Base-by-base conservation (phyloP, 2,113 vertebrate genomes). In the Paradoxurus hermaphroditus region DNA sequence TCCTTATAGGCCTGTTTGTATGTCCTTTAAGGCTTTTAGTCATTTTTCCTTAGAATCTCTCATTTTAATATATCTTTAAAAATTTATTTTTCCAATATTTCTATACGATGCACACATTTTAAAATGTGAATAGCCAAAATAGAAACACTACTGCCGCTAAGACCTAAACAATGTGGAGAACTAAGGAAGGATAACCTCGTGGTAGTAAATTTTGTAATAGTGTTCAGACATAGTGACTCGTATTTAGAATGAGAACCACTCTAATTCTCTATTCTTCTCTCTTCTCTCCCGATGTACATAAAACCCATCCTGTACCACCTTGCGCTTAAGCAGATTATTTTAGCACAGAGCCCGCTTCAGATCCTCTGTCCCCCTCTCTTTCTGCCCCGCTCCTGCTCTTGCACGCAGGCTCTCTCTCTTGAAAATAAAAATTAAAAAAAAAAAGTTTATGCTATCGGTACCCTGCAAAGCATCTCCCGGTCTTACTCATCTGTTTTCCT, bases 401-500 rank as follows among this genome's bases (percentile, higher is more conserved):
- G 56, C 21, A 8, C 3, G 19, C 21, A 59, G 21, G 56, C 56
- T 23, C 56, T 59, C 56, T 59, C 56, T 59, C 56, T 59, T 21
- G 23, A 59, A 23, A 59, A 59, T 25, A 59, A 77, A 59, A 7
- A 59, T 23, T 25, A 21, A 56, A 56, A 56, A 25, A 59, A 59
- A 59, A 59, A 59, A 49, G 49, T 59, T 86, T 86, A 82, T 2
- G 79, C 23, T 53, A 39, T 11, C 81, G 12, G 4, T 72, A 53
- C 90, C 68, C 36, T 16, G 27, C 53, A 75, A 92, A 63, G 21
- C 21, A 53, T 90, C 67, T 95, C 86, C 56, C 94, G 36, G 89
- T 96, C 91, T 88, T 88, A 31, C 39, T 11, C 51, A 92, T 63
- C 23, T 44, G 31, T 96, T 95, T 92, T 77, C 27, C 46, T 75